phyloP scores from a whole-genome alignment of 2,113 vertebrate genomes.

The Apteryx mantelli region DNA sequence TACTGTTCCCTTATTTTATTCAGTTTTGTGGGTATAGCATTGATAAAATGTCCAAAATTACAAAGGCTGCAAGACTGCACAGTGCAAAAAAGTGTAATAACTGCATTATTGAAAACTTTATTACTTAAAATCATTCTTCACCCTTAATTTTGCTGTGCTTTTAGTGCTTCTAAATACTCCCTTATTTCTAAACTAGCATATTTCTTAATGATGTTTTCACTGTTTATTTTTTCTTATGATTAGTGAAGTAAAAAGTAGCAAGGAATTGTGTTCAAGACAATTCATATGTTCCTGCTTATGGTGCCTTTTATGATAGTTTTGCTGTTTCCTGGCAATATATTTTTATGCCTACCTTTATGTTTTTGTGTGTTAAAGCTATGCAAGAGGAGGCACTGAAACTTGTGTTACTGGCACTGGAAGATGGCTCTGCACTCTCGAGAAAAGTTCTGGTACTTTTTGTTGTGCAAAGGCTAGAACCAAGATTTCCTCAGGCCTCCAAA shows the following conservation, averaged over 20 bases:
- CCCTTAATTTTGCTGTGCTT: background rate
- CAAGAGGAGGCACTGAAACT: constrained; percentile 96
- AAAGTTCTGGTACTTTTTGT: constrained; percentile 98
- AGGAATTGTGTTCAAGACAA: background rate
- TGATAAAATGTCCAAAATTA: background rate
- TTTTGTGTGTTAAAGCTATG: constrained; percentile 84
- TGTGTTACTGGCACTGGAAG: constrained; percentile 93
- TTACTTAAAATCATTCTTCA: background rate
- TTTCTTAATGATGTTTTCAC: background rate
- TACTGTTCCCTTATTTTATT: background rate
- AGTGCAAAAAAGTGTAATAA: background rate
- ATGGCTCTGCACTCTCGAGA: constrained; percentile 95
- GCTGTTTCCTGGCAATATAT: background rate
- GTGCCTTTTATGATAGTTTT: background rate
- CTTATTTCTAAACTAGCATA: background rate
- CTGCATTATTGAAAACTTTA: background rate
- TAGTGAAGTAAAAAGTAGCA: background rate
- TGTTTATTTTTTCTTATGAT: background rate
- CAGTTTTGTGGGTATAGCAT: background rate
- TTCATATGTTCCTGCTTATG: background rate
- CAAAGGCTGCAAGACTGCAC: background rate
- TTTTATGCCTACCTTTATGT: background rate
- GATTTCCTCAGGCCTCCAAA: constrained; percentile 98
- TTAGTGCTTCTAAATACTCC: background rate
- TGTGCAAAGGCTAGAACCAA: constrained; percentile 94